Conservation (phyloP, 1,140 invertebrate species). For the Matsumurasca onukii region DNA sequence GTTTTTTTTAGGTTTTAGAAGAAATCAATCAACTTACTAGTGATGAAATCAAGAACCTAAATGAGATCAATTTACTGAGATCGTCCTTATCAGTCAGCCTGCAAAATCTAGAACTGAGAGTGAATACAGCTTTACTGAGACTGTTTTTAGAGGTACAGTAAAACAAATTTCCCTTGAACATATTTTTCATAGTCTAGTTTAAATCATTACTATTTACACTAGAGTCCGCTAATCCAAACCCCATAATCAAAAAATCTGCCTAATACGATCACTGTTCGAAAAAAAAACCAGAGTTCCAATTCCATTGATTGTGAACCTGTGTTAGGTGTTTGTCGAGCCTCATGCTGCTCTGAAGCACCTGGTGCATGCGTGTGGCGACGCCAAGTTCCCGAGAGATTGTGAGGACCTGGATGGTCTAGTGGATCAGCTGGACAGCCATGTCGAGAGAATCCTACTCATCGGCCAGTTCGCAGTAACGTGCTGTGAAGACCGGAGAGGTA, state of each 20-base stretch:
- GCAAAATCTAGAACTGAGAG: constrained; percentile 36
- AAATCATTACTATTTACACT: neutral
- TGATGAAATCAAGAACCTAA: neutral
- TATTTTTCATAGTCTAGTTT: neutral
- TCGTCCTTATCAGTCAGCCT: constrained; percentile 32
- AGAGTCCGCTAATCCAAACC: neutral
- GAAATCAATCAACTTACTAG: neutral
- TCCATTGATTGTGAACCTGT: neutral
- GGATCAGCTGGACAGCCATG: constrained; percentile 37
- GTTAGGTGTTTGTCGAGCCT: constrained; percentile 31
- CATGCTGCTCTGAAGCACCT: constrained; percentile 30
- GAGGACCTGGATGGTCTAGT: constrained; percentile 36
- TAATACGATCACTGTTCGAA: neutral
- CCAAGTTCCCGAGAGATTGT: neutral
- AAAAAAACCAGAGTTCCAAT: neutral
- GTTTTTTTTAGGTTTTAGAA: constrained; percentile 34
- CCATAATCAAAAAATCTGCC: neutral
- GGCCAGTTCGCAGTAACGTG: constrained; percentile 42
- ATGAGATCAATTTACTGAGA: constrained; percentile 18
- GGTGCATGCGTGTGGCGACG: constrained; percentile 23
- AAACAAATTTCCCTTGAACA: neutral
- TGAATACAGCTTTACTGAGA: constrained; percentile 39
- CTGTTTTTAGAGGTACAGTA: constrained; percentile 39
- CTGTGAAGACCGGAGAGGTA: constrained; percentile 38
- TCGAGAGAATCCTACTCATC: constrained; percentile 41